Evolutionary conservation across 2,113 vertebrate genomes (phyloP), one percentile per base, ranked within the genome.

Genomic region (Zosterops hypoxanthus): DNA sequence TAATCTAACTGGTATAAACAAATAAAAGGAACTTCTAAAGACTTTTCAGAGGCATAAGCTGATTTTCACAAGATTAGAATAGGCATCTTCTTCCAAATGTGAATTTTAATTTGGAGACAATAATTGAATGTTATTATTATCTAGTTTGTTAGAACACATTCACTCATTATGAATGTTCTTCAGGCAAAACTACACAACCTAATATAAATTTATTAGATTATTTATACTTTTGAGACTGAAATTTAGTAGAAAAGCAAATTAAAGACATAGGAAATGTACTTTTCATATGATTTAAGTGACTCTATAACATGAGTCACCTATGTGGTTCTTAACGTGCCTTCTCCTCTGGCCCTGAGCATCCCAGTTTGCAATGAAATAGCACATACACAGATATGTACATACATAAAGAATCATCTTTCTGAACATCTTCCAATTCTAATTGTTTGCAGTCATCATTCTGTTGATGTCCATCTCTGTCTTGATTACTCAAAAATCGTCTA

Each of bases 331-430:
- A 34, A 3, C 9, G 9, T 9, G 5, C 13, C 12, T 29, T 78
- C 31, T 75, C 31, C 73, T 65, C 15, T 5, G 23, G 3, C 7
- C 24, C 21, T 8, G 44, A 17, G 14, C 5, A 53, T 33, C n/a
- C 23, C 60, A 66, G 15, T 50, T 75, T 73, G 22, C 28, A 96
- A 69, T 17, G 39, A 90, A 56, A 85, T 15, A n/a, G 49, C 84
- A 95, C 14, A 69, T 20, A 61, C 6, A 57, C 5, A 75, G 14
- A 70, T 8, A 84, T 13, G 10, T 23, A 96, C 97, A 44, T 96
- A 99, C 98, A 60, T 96, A 94, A 95, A 86, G 85, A 76, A 71
- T 88, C 97, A 53, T 95, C 96, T 72, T 96, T 96, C 44, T 95
- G 95, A 94, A 91, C 90, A 92, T 94, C 80, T 72, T 96, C 97